Conservation (phyloP, 2,797 vertebrate genomes). For the Falco rusticolus region DNA sequence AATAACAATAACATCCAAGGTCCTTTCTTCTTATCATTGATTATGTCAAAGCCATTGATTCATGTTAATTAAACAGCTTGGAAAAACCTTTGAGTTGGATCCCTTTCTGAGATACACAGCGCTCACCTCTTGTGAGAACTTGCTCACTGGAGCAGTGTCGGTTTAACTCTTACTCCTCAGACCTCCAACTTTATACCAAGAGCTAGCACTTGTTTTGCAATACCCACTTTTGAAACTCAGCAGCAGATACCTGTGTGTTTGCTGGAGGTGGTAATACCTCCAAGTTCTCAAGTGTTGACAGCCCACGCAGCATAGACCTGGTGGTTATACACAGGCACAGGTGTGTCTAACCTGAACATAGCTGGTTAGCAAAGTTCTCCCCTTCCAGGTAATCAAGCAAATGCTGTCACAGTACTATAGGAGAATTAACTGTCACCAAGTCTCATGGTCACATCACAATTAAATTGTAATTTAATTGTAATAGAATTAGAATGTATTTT, state of each 20-base stretch:
- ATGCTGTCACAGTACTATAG: background rate
- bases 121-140: background rate
- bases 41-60: background rate
- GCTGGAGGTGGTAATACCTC: background rate
- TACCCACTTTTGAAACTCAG: background rate
- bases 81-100: background rate
- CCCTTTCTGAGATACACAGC: background rate
- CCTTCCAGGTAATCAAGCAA: background rate
- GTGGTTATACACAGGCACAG: background rate
- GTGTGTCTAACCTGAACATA: background rate
- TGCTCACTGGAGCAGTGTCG: background rate
- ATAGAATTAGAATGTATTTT: background rate
- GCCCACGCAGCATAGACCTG: background rate
- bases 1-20: background rate
- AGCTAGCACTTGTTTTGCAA: background rate
- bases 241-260: background rate
- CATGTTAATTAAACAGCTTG: background rate
- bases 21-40: background rate
- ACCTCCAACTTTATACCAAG: background rate
- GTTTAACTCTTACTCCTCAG: background rate
- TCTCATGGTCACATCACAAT: background rate
- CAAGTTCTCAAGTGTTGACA: background rate
- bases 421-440: background rate
- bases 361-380: background rate
- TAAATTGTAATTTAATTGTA: background rate